Evolutionary conservation across 2,113 vertebrate genomes (phyloP), one percentile per base, ranked within the genome.

Genomic region (Columba janthina): DNA sequence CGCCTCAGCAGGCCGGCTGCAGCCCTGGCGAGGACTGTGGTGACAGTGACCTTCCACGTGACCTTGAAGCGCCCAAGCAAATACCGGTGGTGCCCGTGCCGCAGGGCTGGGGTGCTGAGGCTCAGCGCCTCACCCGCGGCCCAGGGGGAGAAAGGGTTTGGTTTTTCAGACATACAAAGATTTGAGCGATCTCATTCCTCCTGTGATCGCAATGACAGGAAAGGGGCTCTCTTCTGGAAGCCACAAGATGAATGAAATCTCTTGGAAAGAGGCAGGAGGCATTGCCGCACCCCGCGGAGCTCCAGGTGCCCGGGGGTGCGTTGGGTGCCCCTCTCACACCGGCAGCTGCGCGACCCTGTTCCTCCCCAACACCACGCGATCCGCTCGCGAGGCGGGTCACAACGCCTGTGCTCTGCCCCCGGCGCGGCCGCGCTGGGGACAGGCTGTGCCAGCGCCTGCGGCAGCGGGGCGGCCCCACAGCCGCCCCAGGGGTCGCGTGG

Each of bases 281-380:
- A 46, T 6, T 34, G 7, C 19, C 66, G 11, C 61, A 46, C 28
- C 28, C 65, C 3, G 3, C 3, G 64, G 58, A 62, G 86, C 34
- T 32, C 12, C 19, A 8, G 79, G 26, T 22, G 36, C 38, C 5
- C n/a, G 5, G 2, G 44, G 21, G 56, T 14, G 42, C 29, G 40
- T 2, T 50, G 74, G 67, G 36, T 21, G 40, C 53, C 10, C 25
- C 24, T 7, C 22, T 7, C 28, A 42, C 25, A 11, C 5, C 0
- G 0, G 60, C 71, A 66, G 67, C 62, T 60, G 26, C 0, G 0
- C 2, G 0, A 3, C 28, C 69, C 82, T 7, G 38, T 2, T 66
- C 57, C 57, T 40, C 53, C 71, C 57, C 3, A 0, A 40, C 44
- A 57, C 46, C 44, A 46, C 38, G 6, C 8, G 16, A 70, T 53